Evolutionary conservation across 2,888 invertebrate species (phyloP).

Genomic region (Enoplolaimus lenunculus): DNA sequence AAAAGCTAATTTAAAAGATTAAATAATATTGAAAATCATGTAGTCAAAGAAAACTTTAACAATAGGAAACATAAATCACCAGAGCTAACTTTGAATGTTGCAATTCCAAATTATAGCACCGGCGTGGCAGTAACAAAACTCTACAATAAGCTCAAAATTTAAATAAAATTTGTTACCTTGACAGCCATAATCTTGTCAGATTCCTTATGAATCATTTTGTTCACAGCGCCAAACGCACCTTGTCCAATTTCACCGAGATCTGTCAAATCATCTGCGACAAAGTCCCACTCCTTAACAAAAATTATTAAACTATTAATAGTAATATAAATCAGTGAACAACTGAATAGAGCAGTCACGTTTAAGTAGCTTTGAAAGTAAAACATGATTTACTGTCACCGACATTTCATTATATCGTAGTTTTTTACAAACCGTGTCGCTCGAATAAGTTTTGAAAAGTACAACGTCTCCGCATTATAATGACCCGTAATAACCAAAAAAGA

Average conservation of each 20-base stretch:
- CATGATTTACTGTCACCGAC: not conserved
- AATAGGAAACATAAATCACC: too few relatives aligned
- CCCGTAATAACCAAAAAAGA: too few relatives aligned
- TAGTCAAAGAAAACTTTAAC: not conserved
- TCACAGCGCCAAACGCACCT: conserved; percentile 50
- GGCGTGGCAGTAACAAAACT: too few relatives aligned
- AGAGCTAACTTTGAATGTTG: not conserved
- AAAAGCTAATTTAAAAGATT: not conserved
- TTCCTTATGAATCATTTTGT: conserved; percentile 52
- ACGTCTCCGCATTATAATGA: too few relatives aligned
- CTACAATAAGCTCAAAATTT: too few relatives aligned
- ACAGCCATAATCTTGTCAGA: conserved; percentile 73
- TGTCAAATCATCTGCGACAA: conserved; percentile 74
- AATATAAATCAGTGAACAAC: not conserved
- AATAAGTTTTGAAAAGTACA: too few relatives aligned
- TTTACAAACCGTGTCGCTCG: too few relatives aligned
- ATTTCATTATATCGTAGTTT: too few relatives aligned
- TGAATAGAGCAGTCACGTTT: not conserved
- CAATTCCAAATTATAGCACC: too few relatives aligned
- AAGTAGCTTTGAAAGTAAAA: not conserved
- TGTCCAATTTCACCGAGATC: conserved; percentile 82
- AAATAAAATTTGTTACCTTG: too few relatives aligned
- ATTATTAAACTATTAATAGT: not conserved
- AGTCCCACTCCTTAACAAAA: conserved; percentile 53
- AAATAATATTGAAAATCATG: not conserved